Evolutionary conservation across 2,113 vertebrate genomes (phyloP), one percentile per base, ranked within the genome.

Genomic region (Ptilonorhynchus violaceus): DNA sequence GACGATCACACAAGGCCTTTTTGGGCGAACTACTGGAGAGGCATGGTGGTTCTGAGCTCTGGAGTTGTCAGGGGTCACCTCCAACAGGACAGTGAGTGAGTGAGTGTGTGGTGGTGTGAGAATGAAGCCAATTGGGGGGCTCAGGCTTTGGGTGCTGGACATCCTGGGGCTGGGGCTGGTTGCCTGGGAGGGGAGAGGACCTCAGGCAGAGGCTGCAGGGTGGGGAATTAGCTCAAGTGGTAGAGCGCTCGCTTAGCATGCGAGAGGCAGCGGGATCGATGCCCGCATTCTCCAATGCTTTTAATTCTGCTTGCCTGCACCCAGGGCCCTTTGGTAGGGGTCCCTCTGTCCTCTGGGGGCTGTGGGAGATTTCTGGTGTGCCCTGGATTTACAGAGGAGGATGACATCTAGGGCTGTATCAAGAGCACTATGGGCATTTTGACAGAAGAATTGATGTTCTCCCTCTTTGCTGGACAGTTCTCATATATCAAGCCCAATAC

Each of bases 1-100:
- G 24, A 17, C 24, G 2, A 41, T 7, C 7, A 12, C 30, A 0
- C 11, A 72, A 42, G 10, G 42, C 0, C 13, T 23, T 66, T 66
- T 44, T 42, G 13, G 25, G 14, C 27, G 42, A 50, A 9, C 3
- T 7, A 17, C n/a, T 47, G 25, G 14, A 7, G 17, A 80, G 8
- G 5, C 2, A 64, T 6, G 13, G 16, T 80, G 58, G 1, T 22
- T 22, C 17, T 64, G 42, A 49, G 7, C 7, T 2, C 7, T 24
- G 13, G 17, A 3, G 11, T 25, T 63, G 13, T 21, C 30, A 0
- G 1, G 3, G 2, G 3, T 41, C 9, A 42, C 10, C 15, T 50
- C 19, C 52, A 28, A 1, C 1, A 46, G 53, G 15, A 60, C 31
- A 3, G 30, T 41, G 25, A 28, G 30, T 18, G 17, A 6, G 14